Evolutionary conservation across 2,113 vertebrate species (phyloP).

Genomic region (Dromas ardeola): DNA sequence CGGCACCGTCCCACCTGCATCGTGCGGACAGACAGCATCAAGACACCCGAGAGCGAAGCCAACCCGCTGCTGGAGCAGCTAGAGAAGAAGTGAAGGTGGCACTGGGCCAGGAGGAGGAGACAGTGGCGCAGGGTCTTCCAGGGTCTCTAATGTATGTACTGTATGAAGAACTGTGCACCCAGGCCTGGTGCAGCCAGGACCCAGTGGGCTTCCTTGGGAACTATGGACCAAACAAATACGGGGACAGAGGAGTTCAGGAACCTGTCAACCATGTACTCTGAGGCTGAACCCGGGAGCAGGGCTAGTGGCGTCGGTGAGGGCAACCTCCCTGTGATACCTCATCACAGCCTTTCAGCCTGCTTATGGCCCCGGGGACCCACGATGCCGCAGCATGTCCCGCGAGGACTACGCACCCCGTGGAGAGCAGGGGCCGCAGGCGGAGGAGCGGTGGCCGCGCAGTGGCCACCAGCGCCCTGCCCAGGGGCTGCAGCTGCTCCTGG

Average conservation of each 20-base stretch:
- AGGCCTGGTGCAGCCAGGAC: constrained; percentile 53
- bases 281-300: constrained; percentile 23
- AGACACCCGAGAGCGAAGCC: constrained; percentile 87
- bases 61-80: constrained; percentile 90
- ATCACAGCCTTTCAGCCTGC: neutral
- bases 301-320: neutral
- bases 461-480: neutral
- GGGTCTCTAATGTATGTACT: constrained; percentile 62
- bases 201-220: constrained; percentile 48
- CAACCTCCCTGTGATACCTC: constrained; percentile 7
- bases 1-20: constrained; percentile 95
- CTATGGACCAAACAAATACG: constrained; percentile 47
- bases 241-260: constrained; percentile 57
- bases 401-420: neutral
- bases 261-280: constrained; percentile 2
- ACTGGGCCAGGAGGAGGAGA: constrained; percentile 45
- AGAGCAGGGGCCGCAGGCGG: neutral
- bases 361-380: neutral
- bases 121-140: constrained; percentile 55
- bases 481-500: neutral
- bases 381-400: neutral
- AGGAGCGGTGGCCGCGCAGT: fast-evolving
- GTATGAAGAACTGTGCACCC: constrained; percentile 58
- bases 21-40: constrained; percentile 91
- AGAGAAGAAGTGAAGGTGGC: constrained; percentile 82